Percentiles rank a stretch among this genome's conserved stretches.
These are phyloP conservation scores for Dione juno DNA, from an alignment of 2,888 invertebrate genomes.

Conservation along the genomic window DNA sequence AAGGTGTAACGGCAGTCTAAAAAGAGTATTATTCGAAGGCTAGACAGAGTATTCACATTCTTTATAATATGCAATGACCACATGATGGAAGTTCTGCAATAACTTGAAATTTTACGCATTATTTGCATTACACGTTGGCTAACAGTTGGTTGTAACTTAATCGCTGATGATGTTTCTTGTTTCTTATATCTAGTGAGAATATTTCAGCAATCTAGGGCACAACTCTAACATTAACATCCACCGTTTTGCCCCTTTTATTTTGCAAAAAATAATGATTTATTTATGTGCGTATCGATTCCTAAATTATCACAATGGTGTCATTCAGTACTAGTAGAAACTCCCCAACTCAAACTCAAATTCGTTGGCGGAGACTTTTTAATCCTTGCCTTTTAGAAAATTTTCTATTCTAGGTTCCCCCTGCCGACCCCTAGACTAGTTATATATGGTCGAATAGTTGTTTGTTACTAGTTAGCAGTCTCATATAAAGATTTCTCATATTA, in stretches of 20 bases:
- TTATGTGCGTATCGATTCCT: no score
- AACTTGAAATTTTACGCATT: slow-evolving; percentile 60
- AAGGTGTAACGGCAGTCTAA: neutral
- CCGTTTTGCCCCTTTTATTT: no score
- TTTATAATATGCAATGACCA: slow-evolving; percentile 36
- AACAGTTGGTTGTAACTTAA: slow-evolving; percentile 53
- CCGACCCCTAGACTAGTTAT: neutral
- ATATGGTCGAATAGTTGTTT: neutral
- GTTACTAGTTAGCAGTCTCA: no score
- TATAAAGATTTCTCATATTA: no score
- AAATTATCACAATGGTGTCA: no score
- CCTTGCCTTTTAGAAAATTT: no score
- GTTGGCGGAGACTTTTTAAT: no score
- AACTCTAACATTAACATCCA: slow-evolving; percentile 22
- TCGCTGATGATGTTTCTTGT: slow-evolving; percentile 51
- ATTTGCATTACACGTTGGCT: slow-evolving; percentile 62
- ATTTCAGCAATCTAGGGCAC: slow-evolving; percentile 31
- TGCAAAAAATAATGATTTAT: no score
- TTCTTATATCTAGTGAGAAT: slow-evolving; percentile 30
- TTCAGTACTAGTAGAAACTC: no score
- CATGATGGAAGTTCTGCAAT: slow-evolving; percentile 39
- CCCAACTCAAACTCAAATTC: no score
- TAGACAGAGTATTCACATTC: slow-evolving; percentile 18
- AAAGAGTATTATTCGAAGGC: neutral
- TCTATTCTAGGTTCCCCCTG: no score